Evolutionary conservation across 2,888 invertebrate species (phyloP), one percentile per base, ranked within the genome.

Genomic region (Nymphalis urticae): DNA sequence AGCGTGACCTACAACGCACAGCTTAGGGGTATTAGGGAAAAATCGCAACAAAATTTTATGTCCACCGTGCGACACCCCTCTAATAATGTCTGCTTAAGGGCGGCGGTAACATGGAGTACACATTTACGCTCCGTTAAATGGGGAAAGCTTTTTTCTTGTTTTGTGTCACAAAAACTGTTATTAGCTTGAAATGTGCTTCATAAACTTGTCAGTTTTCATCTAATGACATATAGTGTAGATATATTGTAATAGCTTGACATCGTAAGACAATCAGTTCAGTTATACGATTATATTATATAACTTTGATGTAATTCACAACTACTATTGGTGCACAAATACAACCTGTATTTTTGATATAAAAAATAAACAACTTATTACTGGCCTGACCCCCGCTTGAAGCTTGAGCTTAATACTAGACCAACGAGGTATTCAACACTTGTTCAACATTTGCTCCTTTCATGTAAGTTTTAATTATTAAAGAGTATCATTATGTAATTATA

Each of bases 81-180:
- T 86, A 89, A 92, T 92, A 92, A 92, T 88, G 92, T 92, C 92
- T 92, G 89, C 86, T 92, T 92, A 92, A 89, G 90, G 91, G 87
- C 85, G 87, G 85, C 85, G 86, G 86, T 85, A 89, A 91, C 92
- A 92, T 84, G 88, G 87, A 91, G 90, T 89, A 91, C 90, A 90
- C 92, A 90, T 91, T 92, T 91, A 91, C 91, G 92, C 89, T 89
- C 88, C 90, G 90, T 89, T 92, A 91, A 92, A 91, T 86, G 90
- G 87, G 85, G 80, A 92, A 91, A 91, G 92, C 91, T 92, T 92
- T 92, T 92, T 92, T 91, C 90, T 88, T 92, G 91, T 90, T 90
- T 92, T 90, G 90, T 91, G 92, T 91, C 92, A 90, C 90, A 90
- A 91, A 90, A 92, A 91, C 89, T 90, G 90, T 91, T 92, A 92